Evolutionary conservation across 2,113 vertebrate genomes (phyloP).

Genomic region (Ahaetulla prasina): DNA sequence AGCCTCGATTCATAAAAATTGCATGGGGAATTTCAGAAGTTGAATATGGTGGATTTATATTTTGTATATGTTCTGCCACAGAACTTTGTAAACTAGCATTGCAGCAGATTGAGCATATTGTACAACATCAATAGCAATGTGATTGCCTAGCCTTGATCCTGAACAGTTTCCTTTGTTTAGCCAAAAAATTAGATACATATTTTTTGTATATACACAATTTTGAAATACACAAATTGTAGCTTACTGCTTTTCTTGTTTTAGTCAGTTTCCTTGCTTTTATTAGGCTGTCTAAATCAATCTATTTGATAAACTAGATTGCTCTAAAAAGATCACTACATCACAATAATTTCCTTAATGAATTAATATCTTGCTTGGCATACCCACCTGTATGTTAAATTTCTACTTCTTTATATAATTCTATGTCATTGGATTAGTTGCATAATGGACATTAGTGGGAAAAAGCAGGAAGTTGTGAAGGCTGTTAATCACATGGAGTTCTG

Average conservation of each 20-base stretch:
- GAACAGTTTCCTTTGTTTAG: not conserved
- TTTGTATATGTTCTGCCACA: not conserved
- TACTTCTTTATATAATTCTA: not conserved
- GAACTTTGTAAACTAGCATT: not conserved
- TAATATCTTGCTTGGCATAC: conserved; percentile 4
- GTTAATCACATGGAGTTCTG: not conserved
- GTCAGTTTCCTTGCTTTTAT: not conserved
- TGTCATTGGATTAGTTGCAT: not conserved
- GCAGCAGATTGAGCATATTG: not conserved
- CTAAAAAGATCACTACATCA: not conserved
- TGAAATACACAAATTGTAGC: not conserved
- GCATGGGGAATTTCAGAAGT: not conserved
- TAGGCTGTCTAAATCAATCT: not conserved
- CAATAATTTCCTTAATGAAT: not conserved
- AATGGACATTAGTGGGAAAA: not conserved
- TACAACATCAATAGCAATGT: not conserved
- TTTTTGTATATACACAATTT: too few species aligned
- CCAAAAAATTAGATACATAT: too few species aligned
- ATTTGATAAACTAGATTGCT: not conserved
- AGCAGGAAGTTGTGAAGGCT: conserved; percentile 30
- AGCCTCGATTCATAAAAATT: not conserved
- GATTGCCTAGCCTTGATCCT: not conserved
- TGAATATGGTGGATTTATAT: not conserved
- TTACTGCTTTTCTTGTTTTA: not conserved
- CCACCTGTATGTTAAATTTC: not conserved